Conservation (phyloP, 2,113 vertebrate genomes). For the Kobus ellipsiprymnus region DNA sequence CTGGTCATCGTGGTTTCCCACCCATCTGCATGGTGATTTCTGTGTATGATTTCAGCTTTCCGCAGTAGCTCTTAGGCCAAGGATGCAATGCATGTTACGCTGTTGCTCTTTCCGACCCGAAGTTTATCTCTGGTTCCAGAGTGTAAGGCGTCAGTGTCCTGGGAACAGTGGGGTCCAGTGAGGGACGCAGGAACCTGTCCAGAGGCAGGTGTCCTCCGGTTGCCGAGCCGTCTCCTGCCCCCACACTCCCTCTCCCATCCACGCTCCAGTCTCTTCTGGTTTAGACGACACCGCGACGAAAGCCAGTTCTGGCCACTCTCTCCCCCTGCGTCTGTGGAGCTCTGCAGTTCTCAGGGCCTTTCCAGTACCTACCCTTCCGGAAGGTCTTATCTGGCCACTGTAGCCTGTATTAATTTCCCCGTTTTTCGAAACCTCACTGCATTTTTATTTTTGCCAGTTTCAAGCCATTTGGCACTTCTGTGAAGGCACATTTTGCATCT, state of each 20-base stretch:
- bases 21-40: not conserved
- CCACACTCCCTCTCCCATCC: rapidly evolving
- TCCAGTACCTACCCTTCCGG: not conserved
- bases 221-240: not conserved
- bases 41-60: rapidly evolving
- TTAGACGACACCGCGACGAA: no score
- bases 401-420: not conserved
- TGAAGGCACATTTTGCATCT: not conserved
- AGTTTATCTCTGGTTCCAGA: not conserved
- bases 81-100: rapidly evolving
- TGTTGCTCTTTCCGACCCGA: rapidly evolving
- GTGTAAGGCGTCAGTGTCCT: not conserved
- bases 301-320: no score
- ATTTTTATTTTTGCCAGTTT: no score
- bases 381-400: not conserved
- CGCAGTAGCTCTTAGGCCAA: not conserved
- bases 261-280: not conserved
- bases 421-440: not conserved
- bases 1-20: not conserved
- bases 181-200: not conserved
- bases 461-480: not conserved
- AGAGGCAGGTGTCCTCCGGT: not conserved
- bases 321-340: rapidly evolving
- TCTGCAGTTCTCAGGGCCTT: not conserved
- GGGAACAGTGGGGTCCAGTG: no score